These are phyloP conservation scores for Karalla daura DNA, from an alignment of 2,797 vertebrate genomes.

Conservation along the genomic window DNA sequence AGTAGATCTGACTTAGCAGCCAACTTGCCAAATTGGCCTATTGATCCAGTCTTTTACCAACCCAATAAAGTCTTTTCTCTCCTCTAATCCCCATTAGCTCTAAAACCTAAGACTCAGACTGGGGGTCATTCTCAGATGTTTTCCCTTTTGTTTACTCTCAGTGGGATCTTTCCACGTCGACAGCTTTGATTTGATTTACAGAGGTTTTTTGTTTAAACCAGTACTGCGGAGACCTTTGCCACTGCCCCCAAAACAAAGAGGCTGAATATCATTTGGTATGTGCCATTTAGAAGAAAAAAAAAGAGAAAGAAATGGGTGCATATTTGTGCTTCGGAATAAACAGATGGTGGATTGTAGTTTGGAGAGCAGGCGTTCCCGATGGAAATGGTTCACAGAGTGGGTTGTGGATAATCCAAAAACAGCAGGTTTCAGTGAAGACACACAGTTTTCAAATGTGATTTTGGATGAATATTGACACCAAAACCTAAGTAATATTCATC, in stretches of 20 bases:
- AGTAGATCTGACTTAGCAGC: conserved; percentile 17
- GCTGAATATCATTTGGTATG: conserved; percentile 12
- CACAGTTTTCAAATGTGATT: conserved; percentile 1
- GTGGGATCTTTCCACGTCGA: conserved; percentile 2
- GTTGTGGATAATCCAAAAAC: not conserved
- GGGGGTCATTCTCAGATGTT: conserved; percentile 3
- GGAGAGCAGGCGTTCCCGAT: not conserved
- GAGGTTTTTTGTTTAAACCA: not conserved
- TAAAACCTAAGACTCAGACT: conserved; percentile 28
- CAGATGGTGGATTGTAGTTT: not conserved
- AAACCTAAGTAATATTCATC: not conserved
- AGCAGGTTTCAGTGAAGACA: not conserved
- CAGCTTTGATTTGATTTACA: conserved; percentile 42
- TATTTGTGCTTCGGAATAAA: not conserved
- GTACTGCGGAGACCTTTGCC: conserved; percentile 10
- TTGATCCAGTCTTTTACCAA: conserved; percentile 50
- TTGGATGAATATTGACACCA: not conserved
- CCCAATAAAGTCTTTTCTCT: conserved; percentile 31
- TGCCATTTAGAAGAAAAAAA: not conserved
- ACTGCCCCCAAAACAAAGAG: conserved; percentile 5
- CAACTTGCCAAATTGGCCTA: conserved; percentile 34
- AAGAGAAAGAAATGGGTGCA: not conserved
- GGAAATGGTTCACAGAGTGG: not conserved
- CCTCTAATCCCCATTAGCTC: conserved; percentile 40
- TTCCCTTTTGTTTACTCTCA: conserved; percentile 2